These are phyloP conservation scores for Chrosomus eos DNA, from an alignment of 2,797 vertebrate species.

Conservation along the genomic window DNA sequence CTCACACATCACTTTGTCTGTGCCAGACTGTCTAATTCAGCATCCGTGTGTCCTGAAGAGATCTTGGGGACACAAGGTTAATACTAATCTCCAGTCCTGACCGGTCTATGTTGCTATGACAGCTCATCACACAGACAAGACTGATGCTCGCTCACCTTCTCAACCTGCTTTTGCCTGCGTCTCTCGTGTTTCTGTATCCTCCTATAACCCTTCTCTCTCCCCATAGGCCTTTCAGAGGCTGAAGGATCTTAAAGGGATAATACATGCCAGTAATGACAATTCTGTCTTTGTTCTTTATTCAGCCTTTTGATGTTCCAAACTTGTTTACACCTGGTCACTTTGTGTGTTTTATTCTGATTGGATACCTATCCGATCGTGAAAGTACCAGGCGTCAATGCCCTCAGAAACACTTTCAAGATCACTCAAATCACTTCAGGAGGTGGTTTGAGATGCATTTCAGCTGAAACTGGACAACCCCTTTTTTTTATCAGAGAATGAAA, in stretches of 20 bases:
- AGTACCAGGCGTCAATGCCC: neutral
- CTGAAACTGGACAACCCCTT: neutral
- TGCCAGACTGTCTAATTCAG: conserved; percentile 21
- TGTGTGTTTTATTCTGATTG: neutral
- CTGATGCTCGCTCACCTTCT: conserved; percentile 36
- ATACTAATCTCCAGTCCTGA: conserved; percentile 36
- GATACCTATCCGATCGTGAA: neutral
- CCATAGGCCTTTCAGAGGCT: conserved; percentile 15
- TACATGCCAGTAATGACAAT: neutral
- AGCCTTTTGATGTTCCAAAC: neutral
- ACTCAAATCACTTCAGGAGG: neutral
- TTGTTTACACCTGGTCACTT: neutral
- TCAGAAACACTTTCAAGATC: neutral
- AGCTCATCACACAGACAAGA: conserved; percentile 28
- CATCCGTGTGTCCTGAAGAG: conserved; percentile 20
- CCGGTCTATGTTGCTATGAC: conserved; percentile 22
- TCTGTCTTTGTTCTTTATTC: neutral
- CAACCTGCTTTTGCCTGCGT: conserved; percentile 16
- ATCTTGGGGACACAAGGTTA: conserved; percentile 13
- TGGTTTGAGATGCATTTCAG: neutral
- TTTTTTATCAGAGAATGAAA: neutral
- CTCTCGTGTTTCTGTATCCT: neutral
- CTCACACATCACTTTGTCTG: conserved; percentile 13
- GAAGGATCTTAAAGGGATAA: conserved; percentile 6
- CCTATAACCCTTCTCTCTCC: conserved; percentile 6